A percentile compares a stretch with the other conserved stretches of the same genome.
phyloP scores from a whole-genome alignment of 2,888 invertebrate species.

The Psylliodes chrysocephalus region DNA sequence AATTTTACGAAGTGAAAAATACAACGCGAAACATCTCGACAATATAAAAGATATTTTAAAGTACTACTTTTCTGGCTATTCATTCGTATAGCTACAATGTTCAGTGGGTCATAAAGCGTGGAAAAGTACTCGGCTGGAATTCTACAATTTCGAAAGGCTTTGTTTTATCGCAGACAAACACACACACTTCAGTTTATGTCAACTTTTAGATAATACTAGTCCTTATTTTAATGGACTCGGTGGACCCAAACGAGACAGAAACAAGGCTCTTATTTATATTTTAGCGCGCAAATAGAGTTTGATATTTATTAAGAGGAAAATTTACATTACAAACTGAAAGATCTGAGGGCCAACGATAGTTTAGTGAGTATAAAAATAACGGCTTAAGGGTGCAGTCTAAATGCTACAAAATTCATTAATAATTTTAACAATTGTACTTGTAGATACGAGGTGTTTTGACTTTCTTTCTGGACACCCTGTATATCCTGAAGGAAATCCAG shows the following conservation, averaged over 20 bases:
- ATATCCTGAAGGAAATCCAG: too few relatives aligned
- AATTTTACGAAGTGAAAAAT: conserved; percentile 4
- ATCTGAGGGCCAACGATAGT: too few relatives aligned
- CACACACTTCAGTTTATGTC: conserved; percentile 40
- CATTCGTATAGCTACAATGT: conserved; percentile 7
- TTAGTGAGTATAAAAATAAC: too few relatives aligned
- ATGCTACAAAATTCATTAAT: too few relatives aligned
- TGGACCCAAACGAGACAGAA: not conserved
- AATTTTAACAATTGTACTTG: too few relatives aligned
- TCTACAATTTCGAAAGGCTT: conserved; percentile 40
- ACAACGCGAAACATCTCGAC: not conserved
- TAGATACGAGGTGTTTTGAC: too few relatives aligned
- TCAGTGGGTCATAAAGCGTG: conserved; percentile 36
- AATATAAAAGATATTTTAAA: conserved; percentile 3
- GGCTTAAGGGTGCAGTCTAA: too few relatives aligned
- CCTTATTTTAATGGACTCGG: conserved; percentile 2
- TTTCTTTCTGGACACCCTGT: too few relatives aligned
- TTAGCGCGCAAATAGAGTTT: too few relatives aligned
- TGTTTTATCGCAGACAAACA: conserved; percentile 43
- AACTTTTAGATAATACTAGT: conserved; percentile 37
- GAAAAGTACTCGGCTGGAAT: conserved; percentile 33
- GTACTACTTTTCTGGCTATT: not conserved
- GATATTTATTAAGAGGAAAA: too few relatives aligned
- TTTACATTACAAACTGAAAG: too few relatives aligned
- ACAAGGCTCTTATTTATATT: too few relatives aligned